phyloP scores from a whole-genome alignment of 2,888 invertebrate species.

The Rhamnusium bicolor region DNA sequence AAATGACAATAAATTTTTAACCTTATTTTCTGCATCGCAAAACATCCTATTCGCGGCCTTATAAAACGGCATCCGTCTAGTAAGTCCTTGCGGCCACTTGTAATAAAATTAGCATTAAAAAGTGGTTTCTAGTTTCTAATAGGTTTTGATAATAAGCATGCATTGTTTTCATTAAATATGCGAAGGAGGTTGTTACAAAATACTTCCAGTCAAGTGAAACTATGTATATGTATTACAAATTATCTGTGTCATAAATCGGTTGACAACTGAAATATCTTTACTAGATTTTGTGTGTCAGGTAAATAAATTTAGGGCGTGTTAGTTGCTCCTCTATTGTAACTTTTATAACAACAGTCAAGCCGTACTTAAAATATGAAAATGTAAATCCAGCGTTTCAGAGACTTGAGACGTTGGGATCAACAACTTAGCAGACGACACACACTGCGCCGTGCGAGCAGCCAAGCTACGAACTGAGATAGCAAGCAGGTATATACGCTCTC shows the following conservation, averaged over 20 bases:
- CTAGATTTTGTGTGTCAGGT: slow-evolving; percentile 36
- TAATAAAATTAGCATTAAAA: neutral
- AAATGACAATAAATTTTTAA: too few species aligned
- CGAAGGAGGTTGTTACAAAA: slow-evolving; percentile 1
- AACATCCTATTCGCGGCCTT: too few species aligned
- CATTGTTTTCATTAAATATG: neutral
- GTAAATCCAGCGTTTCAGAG: slow-evolving; percentile 41
- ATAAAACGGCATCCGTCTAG: too few species aligned
- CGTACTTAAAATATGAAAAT: slow-evolving; percentile 49
- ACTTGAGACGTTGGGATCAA: slow-evolving; percentile 34
- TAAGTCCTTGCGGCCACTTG: neutral
- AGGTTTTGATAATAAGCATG: neutral
- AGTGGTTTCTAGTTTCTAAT: neutral
- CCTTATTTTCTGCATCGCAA: too few species aligned
- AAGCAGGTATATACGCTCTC: slow-evolving; percentile 40
- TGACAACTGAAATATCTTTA: neutral
- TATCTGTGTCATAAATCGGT: neutral
- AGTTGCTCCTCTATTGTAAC: slow-evolving; percentile 38
- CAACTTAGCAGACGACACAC: slow-evolving; percentile 27
- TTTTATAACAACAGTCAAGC: slow-evolving; percentile 42
- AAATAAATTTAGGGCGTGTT: slow-evolving; percentile 41
- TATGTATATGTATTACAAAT: neutral
- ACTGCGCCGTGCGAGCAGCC: neutral
- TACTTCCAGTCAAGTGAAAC: slow-evolving; percentile 5
- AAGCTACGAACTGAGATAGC: slow-evolving; percentile 32